Conservation (phyloP, 2,888 invertebrate species). For the Hemistola chrysoprasaria region DNA sequence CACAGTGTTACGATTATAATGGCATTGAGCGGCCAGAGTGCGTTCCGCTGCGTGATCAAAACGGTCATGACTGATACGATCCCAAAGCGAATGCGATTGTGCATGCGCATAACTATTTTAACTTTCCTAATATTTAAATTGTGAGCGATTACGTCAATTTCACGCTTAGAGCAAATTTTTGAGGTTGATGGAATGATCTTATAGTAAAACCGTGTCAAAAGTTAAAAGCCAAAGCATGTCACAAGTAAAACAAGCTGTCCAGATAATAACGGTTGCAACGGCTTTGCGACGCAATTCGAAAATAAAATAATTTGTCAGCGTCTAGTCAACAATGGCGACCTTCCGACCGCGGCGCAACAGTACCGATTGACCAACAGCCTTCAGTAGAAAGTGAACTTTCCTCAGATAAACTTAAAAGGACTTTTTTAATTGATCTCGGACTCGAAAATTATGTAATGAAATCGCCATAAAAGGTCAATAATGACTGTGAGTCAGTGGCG, state of each 20-base stretch:
- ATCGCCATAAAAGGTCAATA: constrained; percentile 8
- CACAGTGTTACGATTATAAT: constrained; percentile 22
- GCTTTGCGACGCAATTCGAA: constrained; percentile 17
- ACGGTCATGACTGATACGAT: constrained; percentile 50
- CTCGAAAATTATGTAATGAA: constrained; percentile 21
- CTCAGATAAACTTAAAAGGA: constrained; percentile 35
- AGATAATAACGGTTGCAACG: constrained; percentile 12
- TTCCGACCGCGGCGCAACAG: constrained; percentile 39
- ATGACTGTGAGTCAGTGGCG: constrained; percentile 14
- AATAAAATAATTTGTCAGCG: constrained; percentile 49
- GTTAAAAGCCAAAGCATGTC: neutral
- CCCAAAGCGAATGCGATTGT: constrained; percentile 36
- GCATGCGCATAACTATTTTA: constrained; percentile 25
- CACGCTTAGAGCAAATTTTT: constrained; percentile 5
- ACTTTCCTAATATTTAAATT: constrained; percentile 33
- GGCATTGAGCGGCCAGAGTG: constrained; percentile 46
- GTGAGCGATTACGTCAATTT: constrained; percentile 24
- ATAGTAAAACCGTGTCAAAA: neutral
- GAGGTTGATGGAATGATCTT: neutral
- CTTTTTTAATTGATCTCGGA: constrained; percentile 29
- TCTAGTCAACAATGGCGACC: constrained; percentile 51
- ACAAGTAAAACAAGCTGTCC: neutral
- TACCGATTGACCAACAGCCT: constrained; percentile 35
- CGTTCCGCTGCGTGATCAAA: constrained; percentile 51
- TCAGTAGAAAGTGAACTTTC: constrained; percentile 64